Evolutionary conservation across 2,888 invertebrate species (phyloP).

Genomic region (Perithous albicinctus): DNA sequence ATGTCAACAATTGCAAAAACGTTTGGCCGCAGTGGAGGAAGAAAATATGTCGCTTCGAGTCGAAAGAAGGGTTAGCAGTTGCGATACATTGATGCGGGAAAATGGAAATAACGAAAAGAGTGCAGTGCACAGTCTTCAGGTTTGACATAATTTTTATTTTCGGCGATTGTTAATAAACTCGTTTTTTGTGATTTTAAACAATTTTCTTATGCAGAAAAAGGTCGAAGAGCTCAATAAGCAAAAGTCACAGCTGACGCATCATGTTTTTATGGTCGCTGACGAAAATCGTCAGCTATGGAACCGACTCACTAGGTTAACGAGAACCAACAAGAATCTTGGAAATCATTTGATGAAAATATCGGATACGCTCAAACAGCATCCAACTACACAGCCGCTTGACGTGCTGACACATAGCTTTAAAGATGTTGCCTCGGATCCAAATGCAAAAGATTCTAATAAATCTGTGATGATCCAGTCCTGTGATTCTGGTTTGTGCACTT

Average conservation of each 20-base stretch:
- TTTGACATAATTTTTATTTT: slow-evolving; percentile 44
- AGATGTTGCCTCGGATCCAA: slow-evolving; percentile 68
- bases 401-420: slow-evolving; percentile 75
- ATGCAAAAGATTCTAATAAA: slow-evolving; percentile 68
- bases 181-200: not conserved
- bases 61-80: slow-evolving; percentile 78
- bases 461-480: slow-evolving; percentile 25
- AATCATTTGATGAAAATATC: slow-evolving; percentile 86
- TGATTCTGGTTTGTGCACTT: not conserved
- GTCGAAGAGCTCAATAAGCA: slow-evolving; percentile 90
- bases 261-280: slow-evolving; percentile 92
- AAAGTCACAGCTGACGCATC: slow-evolving; percentile 91
- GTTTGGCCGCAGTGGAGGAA: slow-evolving; percentile 90
- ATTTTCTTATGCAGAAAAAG: slow-evolving; percentile 85
- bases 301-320: slow-evolving; percentile 88
- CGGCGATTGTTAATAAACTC: no score
- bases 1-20: slow-evolving; percentile 90
- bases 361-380: slow-evolving; percentile 85
- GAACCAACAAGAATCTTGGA: slow-evolving; percentile 86
- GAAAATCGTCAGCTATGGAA: slow-evolving; percentile 94
- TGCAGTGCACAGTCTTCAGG: slow-evolving; percentile 71
- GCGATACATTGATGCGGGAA: slow-evolving; percentile 61
- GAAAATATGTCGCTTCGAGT: slow-evolving; percentile 90
- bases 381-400: slow-evolving; percentile 76
- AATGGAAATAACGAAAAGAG: slow-evolving; percentile 68